phyloP scores from a whole-genome alignment of 2,113 vertebrate genomes.

The Pan paniscus region DNA sequence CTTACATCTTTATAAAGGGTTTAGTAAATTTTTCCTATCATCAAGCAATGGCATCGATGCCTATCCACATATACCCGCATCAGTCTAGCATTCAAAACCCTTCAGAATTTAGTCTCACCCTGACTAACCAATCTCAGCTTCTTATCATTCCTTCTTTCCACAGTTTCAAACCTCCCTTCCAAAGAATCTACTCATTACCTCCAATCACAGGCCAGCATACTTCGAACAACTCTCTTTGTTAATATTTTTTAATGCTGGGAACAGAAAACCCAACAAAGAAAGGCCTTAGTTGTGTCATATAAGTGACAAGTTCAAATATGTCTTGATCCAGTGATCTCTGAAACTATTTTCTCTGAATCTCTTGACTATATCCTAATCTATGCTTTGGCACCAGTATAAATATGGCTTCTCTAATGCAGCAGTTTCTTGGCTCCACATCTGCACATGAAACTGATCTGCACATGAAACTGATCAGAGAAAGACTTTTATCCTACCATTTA shows the following conservation, averaged over 20 bases:
- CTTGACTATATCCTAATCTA: background rate
- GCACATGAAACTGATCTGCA: background rate
- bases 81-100: background rate
- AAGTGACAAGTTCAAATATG: background rate
- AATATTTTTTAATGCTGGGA: background rate
- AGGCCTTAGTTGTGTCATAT: background rate
- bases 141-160: background rate
- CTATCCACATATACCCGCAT: background rate
- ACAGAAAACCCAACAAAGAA: background rate
- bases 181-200: background rate
- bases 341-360: background rate
- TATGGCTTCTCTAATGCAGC: background rate
- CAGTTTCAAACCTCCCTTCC: background rate
- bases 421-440: background rate
- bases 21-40: background rate
- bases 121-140: background rate
- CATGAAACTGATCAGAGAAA: background rate
- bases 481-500: background rate
- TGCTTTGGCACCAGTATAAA: background rate
- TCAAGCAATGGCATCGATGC: background rate
- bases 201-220: background rate
- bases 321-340: background rate
- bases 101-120: background rate
- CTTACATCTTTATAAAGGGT: conserved; percentile 1
- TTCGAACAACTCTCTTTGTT: background rate